Evolutionary conservation across 2,888 invertebrate genomes (phyloP), one percentile per base, ranked within the genome.

Genomic region (Troides helena): DNA sequence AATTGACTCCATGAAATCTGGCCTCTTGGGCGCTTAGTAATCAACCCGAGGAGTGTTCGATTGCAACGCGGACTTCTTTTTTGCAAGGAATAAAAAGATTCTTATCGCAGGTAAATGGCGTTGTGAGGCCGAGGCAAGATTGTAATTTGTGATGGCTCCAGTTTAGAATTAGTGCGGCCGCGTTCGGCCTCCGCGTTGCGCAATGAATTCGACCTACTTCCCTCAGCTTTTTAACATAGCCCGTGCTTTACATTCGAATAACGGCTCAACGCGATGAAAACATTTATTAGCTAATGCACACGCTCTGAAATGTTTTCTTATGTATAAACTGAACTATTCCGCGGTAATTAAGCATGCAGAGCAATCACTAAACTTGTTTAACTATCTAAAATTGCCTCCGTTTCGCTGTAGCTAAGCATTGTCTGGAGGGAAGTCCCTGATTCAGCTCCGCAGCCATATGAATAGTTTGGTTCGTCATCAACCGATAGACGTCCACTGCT

Each of bases 21-120:
- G 85, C 87, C 90, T 90, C 91, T 77, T 85, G 90, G 90, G 92
- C 85, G 84, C 85, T 86, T 82, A 81, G 89, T 87, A 91, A 92
- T 92, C 90, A 92, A 85, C 85, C 82, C 81, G 75, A 84, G 81
- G 82, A 87, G 85, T 84, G 86, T 87, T 86, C 87, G 86, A 86
- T 86, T 87, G 85, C 85, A 79, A 86, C 85, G 85, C 82, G 85
- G 85, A 85, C 86, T 86, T 85, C 86, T 83, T 89, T 46, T 88
- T 87, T 85, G 85, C 84, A 82, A 83, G 81, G 86, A 85, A 89
- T 88, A 88, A 89, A 87, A 88, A 88, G 89, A 90, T 91, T 83
- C 80, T 87, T 90, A 91, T 92, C 92, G 84, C 79, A 81, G 85
- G 85, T 85, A 84, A 86, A 85, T 85, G 84, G 83, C 81, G 82